Base-by-base conservation (phyloP, 2,888 invertebrate species). In the Ennomos erosarius region DNA sequence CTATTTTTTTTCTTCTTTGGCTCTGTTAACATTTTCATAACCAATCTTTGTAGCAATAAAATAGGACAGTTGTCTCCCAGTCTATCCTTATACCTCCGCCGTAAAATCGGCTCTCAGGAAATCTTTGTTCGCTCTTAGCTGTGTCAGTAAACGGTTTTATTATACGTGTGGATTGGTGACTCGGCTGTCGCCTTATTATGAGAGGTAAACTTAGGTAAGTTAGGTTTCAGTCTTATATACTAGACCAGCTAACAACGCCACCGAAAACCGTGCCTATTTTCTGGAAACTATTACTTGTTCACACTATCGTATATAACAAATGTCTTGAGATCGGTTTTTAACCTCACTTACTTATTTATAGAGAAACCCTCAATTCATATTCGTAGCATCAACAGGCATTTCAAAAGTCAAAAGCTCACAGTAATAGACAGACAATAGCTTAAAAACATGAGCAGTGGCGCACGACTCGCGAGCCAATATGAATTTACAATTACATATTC, bases 41-140 rank as follows among this genome's bases (percentile, higher is more conserved):
- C 1, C 1, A 8, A n/a, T 11, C 12, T 36, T 8, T 33, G 26
- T 5, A 33, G 51, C 52, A 52, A 53, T 40, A 35, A 10, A 10
- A 36, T 10, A 9, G 2, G 10, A 5, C 16, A 9, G 0, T 16
- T 45, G n/a, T 36, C 53, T 50, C 36, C 44, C 13, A 38, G 26
- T 35, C 53, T 59, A 53, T 44, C 6, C 8, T 36, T 40, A 56
- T 67, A 74, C 74, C 74, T 74, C 76, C 74, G 70, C 70, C 74
- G 81, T 70, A 76, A 76, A 46, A 45, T 34, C 78, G 75, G 77
- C 78, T 77, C 77, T 74, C 67, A 67, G 51, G 62, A 74, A 66
- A 74, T 74, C 71, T 79, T 77, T 48, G 52, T 52, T 73, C 68
- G 71, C 65, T 64, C 66, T 71, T 68, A 55, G 53, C 46, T 36